phyloP scores from a whole-genome alignment of 2,113 vertebrate genomes.

The Ascaphus truei region DNA sequence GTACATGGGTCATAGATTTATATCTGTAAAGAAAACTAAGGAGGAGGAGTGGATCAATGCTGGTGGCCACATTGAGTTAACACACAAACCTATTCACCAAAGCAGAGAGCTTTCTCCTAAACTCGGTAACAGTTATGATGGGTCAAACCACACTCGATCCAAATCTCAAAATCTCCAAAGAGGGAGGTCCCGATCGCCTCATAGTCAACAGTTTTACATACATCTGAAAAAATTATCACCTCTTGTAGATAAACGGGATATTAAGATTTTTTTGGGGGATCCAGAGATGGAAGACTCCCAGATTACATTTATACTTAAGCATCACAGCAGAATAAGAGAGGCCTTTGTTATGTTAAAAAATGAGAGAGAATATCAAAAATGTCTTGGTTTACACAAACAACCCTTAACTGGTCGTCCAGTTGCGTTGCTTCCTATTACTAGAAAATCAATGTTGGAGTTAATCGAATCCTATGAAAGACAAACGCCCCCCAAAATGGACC shows the following conservation, averaged over 20 bases:
- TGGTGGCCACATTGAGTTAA: constrained; percentile 49
- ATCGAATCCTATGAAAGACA: constrained; percentile 62
- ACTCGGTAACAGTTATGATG: constrained; percentile 50
- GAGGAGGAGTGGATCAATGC: constrained; percentile 70
- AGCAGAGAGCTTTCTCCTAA: neutral
- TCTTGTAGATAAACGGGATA: constrained; percentile 69
- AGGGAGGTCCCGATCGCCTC: constrained; percentile 44
- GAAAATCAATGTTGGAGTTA: constrained; percentile 77
- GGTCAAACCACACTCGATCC: neutral
- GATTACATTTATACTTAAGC: constrained; percentile 70
- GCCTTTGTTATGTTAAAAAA: constrained; percentile 81
- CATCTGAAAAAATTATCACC: constrained; percentile 81
- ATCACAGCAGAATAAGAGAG: constrained; percentile 71
- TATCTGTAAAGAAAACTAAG: constrained; percentile 72
- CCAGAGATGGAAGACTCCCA: constrained; percentile 76
- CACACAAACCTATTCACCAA: constrained; percentile 4
- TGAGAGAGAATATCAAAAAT: constrained; percentile 75
- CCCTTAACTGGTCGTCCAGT: constrained; percentile 66
- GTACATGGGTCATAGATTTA: constrained; percentile 85
- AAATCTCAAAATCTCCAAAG: constrained; percentile 52
- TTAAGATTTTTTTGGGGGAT: constrained; percentile 74
- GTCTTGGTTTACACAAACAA: constrained; percentile 71
- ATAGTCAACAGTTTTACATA: constrained; percentile 77
- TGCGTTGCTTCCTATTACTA: constrained; percentile 77
- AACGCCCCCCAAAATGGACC: constrained; percentile 50